Evolutionary conservation across 2,797 vertebrate genomes (phyloP).

Genomic region (Gobio occitaniae): DNA sequence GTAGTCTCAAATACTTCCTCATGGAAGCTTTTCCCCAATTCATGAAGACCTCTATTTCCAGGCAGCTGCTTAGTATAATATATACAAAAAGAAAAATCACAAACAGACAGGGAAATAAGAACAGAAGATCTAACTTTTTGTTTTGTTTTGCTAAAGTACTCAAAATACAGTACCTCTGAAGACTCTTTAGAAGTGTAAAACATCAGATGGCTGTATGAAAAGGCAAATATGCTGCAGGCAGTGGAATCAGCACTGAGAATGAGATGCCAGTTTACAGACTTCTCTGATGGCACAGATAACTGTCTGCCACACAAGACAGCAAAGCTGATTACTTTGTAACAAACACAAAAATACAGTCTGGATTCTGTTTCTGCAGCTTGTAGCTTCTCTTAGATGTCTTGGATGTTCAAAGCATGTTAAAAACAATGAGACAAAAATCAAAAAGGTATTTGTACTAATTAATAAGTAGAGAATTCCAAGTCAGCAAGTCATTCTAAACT

Average conservation of each 20-base stretch:
- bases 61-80: background rate
- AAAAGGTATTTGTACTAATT: background rate
- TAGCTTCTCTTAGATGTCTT: constrained; percentile 28
- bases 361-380: constrained; percentile 27
- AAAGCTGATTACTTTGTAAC: constrained; percentile 64
- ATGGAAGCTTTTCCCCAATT: background rate
- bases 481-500: background rate
- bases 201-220: constrained; percentile 49
- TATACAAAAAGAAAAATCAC: background rate
- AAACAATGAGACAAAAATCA: constrained; percentile 8
- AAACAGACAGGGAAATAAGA: background rate
- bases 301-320: constrained; percentile 62
- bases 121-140: background rate
- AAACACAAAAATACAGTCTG: constrained; percentile 47
- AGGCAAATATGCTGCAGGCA: constrained; percentile 45
- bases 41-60: background rate
- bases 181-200: constrained; percentile 59
- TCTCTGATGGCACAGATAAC: constrained; percentile 56
- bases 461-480: background rate
- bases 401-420: background rate
- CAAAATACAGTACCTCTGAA: constrained; percentile 71
- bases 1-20: background rate
- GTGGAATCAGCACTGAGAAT: constrained; percentile 53
- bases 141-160: background rate
- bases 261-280: constrained; percentile 62